Percentiles rank a stretch among this genome's conserved stretches.
Evolutionary conservation across 1,140 invertebrate genomes (phyloP).

Genomic region (Bombus waltoni): DNA sequence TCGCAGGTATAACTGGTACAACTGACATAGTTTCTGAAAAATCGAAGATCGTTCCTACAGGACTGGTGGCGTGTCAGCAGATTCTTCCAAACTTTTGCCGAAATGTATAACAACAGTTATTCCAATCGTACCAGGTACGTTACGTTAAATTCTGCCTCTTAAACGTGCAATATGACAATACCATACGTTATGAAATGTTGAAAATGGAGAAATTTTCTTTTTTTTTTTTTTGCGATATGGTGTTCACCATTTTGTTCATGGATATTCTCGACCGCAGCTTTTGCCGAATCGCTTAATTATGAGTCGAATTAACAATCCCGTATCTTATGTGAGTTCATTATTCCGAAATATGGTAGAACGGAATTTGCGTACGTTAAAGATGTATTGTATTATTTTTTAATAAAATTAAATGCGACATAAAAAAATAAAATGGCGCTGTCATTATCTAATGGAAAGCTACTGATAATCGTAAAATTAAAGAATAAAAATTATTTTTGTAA

Average conservation of each 20-base stretch:
- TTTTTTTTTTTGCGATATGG: slow-evolving; percentile 21
- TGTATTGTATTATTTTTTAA: neutral
- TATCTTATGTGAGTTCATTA: neutral
- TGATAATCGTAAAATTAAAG: slow-evolving; percentile 10
- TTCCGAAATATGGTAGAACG: no score
- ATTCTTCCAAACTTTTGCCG: slow-evolving; percentile 46
- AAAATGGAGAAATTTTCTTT: slow-evolving; percentile 2
- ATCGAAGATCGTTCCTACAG: slow-evolving; percentile 58
- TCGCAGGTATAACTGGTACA: slow-evolving; percentile 48
- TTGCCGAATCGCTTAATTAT: slow-evolving; percentile 4
- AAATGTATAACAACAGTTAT: slow-evolving; percentile 79
- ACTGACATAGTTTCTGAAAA: slow-evolving; percentile 60
- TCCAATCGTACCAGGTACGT: slow-evolving; percentile 79
- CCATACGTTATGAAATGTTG: neutral
- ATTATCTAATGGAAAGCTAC: slow-evolving; percentile 24
- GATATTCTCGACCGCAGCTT: neutral
- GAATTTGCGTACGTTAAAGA: neutral
- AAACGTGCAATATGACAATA: neutral
- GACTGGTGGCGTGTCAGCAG: slow-evolving; percentile 21
- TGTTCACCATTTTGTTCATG: slow-evolving; percentile 53
- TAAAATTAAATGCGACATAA: neutral
- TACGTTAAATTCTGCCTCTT: neutral
- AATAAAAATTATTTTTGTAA: neutral
- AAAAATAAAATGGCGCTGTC: neutral
- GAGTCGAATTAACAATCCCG: neutral